Evolutionary conservation across 2,113 vertebrate species (phyloP).

Genomic region (Lamprotornis superbus): DNA sequence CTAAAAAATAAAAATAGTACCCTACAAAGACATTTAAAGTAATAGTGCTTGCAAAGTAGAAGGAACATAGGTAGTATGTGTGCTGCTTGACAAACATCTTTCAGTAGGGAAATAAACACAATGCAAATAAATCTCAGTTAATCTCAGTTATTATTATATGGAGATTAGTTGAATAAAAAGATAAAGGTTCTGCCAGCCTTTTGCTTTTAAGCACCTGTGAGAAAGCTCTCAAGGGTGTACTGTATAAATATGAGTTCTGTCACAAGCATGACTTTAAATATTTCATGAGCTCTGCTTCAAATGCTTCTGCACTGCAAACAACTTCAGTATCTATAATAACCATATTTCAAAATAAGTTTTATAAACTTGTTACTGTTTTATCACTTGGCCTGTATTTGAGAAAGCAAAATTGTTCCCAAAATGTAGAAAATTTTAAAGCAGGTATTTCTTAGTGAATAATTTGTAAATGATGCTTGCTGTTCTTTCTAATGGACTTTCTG

Average conservation of each 20-base stretch:
- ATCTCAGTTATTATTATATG: not conserved
- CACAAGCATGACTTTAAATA: not conserved
- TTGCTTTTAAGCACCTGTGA: not conserved
- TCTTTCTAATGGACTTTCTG: not conserved
- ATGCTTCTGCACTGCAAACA: not conserved
- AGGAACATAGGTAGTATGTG: not conserved
- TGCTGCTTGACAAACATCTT: not conserved
- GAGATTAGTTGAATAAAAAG: not conserved
- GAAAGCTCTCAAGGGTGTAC: not conserved
- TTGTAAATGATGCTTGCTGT: not conserved
- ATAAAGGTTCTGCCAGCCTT: not conserved
- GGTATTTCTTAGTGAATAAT: not conserved
- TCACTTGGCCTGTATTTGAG: not conserved
- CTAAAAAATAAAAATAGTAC: not conserved
- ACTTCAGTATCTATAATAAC: not conserved
- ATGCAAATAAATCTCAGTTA: not conserved
- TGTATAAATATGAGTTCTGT: not conserved
- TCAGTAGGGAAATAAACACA: not conserved
- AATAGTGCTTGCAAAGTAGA: not conserved
- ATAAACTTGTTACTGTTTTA: not conserved
- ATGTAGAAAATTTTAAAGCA: not conserved
- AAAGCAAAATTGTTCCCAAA: not conserved
- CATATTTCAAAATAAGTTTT: not conserved
- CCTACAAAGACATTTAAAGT: not conserved
- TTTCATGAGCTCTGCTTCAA: not conserved